Evolutionary conservation across 2,797 vertebrate species (phyloP), one percentile per base, ranked within the genome.

Genomic region (Melanotaenia maccullochi): DNA sequence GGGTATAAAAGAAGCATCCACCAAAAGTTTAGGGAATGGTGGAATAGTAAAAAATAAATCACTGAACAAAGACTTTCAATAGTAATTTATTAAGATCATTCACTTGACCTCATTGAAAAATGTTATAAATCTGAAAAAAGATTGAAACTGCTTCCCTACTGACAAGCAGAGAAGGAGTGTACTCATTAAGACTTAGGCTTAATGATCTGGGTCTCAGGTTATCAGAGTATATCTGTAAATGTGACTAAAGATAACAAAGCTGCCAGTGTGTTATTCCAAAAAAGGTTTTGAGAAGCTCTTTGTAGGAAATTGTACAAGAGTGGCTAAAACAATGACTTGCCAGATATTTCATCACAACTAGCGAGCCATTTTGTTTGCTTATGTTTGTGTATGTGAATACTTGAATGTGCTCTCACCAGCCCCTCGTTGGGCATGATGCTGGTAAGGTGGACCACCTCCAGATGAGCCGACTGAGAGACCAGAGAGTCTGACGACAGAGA

Each of bases 401-500:
- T 40, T 14, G 32, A 12, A 13, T 57, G 68, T 62, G 67, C 59
- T 22, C 81, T 84, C 93, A 98, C 97, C 96, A 96, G 76, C 71
- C 95, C 95, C 91, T 96, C 94, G 8, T 92, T 96, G 79, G 94
- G 94, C 95, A 96, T 93, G 73, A 96, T 95, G 90, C 96, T 96
- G 90, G 96, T 96, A 75, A 95, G 93, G 85, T 95, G 95, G 89
- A 96, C 95, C 32, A 96, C 95, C 91, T 97, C 95, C 84, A 96
- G 91, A 75, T 96, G 95, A 61, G 96, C 95, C 22, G 95, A 96
- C 87, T 97, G 96, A 33, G 95, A 95, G 79, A 96, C 95, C 90
- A 96, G 90, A 24, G 96, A 94, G 87, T 98, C 96, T 3, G 96
- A 97, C 55, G 97, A 97, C 79, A 98, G 92, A 7, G 96, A 96